Base-by-base conservation (phyloP, 2,113 vertebrate species). In the Tringa solitaria region DNA sequence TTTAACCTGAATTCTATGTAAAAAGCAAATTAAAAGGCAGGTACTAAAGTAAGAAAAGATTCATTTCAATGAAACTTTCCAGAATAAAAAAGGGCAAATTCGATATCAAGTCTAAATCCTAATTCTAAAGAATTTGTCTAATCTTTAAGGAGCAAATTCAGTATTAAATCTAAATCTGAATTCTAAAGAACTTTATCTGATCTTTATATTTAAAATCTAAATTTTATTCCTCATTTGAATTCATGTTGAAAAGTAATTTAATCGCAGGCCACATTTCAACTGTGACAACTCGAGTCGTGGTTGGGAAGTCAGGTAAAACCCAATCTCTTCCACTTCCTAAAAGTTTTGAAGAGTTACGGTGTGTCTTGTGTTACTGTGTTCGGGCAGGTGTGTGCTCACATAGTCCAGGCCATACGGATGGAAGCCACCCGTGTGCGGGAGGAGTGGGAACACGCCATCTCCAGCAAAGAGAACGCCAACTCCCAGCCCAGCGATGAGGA, bases 401-500 rank as follows among this genome's bases (percentile, higher is more conserved):
- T 99, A 5, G 99, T 99, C 53, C 99, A 99, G 95, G 99, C 99
- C 67, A 99, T 99, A 50, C 98, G 99, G 7, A 99, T 99, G 99
- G 99, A 99, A 97, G 99, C 99, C 11, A 99, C 99, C 0, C 98
- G 99, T 3, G 99, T 99, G 27, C 99, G 99, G 16, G 99, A 99
- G 85, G 99, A 99, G 79, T 99, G 99, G 99, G 99, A 99, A 53
- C 99, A 99, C 20, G 99, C 99, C 91, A 99, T 99, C 92, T 99
- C 99, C 82, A 99, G 99, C 98, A 99, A 99, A 68, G 99, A 99
- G 97, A 99, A 99, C 3, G 99, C 99, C 78, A 99, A 99, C 97
- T 99, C 99, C 0, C 99, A 99, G 97, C 99, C 99, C 50, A 99
- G 85, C 3, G 99, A 99, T 12, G 99, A 99, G 67, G 99, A 99